Evolutionary conservation across 2,113 vertebrate species (phyloP), one percentile per base, ranked within the genome.

Genomic region (Misgurnus mizolepis): DNA sequence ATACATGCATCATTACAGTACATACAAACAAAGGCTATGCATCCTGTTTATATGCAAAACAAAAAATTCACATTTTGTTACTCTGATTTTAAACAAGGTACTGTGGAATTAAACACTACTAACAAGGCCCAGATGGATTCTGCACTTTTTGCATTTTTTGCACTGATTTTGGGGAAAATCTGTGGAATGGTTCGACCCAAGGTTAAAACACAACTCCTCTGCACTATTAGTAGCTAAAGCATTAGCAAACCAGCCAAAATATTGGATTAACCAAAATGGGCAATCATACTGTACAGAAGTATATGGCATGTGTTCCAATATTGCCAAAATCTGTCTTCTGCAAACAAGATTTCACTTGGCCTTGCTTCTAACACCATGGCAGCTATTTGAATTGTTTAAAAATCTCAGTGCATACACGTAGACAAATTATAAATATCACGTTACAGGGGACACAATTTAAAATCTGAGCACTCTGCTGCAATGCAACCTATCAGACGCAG

Each of bases 361-460:
- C 53, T 15, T 17, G 55, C 55, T 58, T 17, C 17, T 56, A 61
- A 78, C 1, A 71, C 34, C 53, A 53, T 67, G 22, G 50, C 5
- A 40, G n/a, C 69, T 17, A 65, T 61, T 66, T 39, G 68, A 68
- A 79, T 50, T 39, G 4, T 68, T 88, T 85, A 89, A 84, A 0
- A 89, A 89, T 81, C 64, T 60, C 47, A 80, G 82, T 56, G 11
- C 82, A 88, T 85, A 85, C 84, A 69, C 78, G 53, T 78, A 87
- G 83, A 80, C 72, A 88, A 87, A 87, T 85, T 87, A 83, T 82
- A 89, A 87, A 88, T 73, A 82, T 84, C 90, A 89, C 82, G 76
- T 86, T 83, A 86, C 80, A 80, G 61, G 83, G 67, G 56, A 86
- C 83, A 82, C 84, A 66, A 70, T 88, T 65, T 75, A 84, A 83